phyloP scores from a whole-genome alignment of 2,888 invertebrate species.

The Rhogogaster chlorosoma region DNA sequence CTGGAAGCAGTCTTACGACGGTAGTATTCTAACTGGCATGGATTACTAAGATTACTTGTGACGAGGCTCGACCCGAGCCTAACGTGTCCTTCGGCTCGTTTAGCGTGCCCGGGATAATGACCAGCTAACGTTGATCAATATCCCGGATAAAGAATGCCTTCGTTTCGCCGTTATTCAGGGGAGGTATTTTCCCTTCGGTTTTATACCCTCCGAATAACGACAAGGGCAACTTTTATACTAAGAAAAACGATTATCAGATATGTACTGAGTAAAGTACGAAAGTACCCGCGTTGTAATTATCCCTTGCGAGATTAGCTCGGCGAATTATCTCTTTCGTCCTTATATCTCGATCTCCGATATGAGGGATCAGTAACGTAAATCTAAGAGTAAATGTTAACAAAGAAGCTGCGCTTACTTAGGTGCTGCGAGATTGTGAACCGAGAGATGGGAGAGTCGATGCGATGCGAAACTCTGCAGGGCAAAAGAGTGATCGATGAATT shows the following conservation, averaged over 20 bases:
- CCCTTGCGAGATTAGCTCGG: neutral
- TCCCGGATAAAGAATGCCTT: constrained; percentile 41
- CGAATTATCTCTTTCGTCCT: neutral
- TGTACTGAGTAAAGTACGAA: neutral
- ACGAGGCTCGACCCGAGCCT: constrained; percentile 25
- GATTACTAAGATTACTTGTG: constrained; percentile 38
- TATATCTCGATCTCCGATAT: constrained; percentile 9
- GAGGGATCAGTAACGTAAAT: constrained; percentile 22
- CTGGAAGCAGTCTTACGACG: neutral
- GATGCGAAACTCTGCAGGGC: neutral
- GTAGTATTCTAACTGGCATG: neutral
- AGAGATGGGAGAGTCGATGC: neutral
- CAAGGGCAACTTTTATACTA: neutral
- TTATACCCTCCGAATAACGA: neutral
- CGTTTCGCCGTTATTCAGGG: constrained; percentile 29
- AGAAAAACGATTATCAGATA: neutral
- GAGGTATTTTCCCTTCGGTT: neutral
- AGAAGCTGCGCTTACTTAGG: neutral
- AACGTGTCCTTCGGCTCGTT: constrained; percentile 37
- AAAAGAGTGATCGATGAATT: constrained; percentile 42
- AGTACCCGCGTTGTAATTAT: constrained; percentile 3
- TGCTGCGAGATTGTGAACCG: neutral
- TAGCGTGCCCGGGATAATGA: constrained; percentile 40
- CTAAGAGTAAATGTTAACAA: neutral
- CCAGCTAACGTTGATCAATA: constrained; percentile 51